Evolutionary conservation across 2,113 vertebrate species (phyloP).

Genomic region (Actinemys pallida): DNA sequence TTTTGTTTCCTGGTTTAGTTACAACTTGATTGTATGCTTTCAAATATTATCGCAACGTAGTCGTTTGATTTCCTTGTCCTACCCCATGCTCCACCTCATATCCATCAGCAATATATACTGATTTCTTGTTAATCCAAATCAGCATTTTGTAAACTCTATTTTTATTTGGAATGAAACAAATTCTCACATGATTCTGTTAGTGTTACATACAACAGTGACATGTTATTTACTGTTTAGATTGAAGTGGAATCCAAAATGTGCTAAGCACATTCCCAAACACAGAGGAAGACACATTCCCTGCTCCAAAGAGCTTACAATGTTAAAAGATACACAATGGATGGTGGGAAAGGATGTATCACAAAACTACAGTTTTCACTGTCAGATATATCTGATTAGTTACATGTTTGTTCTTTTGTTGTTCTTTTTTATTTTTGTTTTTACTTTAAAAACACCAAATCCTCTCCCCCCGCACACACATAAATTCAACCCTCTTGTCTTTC

Average conservation of each 20-base stretch:
- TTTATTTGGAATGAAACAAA: background rate
- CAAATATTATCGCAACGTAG: background rate
- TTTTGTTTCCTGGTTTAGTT: conserved; percentile 9
- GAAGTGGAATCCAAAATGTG: background rate
- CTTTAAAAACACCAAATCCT: conserved; percentile 10
- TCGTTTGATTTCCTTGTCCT: background rate
- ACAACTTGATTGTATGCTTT: background rate
- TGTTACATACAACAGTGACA: background rate
- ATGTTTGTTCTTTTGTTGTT: background rate
- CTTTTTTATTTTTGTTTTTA: background rate
- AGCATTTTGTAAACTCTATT: background rate
- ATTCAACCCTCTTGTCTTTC: background rate
- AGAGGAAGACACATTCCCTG: background rate
- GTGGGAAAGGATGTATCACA: background rate
- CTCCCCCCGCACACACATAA: background rate
- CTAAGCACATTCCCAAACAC: background rate
- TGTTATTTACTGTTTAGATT: background rate
- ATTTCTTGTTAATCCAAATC: background rate
- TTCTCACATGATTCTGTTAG: background rate
- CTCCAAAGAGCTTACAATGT: background rate
- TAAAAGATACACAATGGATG: background rate
- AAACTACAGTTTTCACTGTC: background rate
- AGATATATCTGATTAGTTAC: background rate
- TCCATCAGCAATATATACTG: background rate
- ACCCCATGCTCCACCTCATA: background rate